Evolutionary conservation across 2,888 invertebrate species (phyloP).

Genomic region (Phyllotreta striolata): DNA sequence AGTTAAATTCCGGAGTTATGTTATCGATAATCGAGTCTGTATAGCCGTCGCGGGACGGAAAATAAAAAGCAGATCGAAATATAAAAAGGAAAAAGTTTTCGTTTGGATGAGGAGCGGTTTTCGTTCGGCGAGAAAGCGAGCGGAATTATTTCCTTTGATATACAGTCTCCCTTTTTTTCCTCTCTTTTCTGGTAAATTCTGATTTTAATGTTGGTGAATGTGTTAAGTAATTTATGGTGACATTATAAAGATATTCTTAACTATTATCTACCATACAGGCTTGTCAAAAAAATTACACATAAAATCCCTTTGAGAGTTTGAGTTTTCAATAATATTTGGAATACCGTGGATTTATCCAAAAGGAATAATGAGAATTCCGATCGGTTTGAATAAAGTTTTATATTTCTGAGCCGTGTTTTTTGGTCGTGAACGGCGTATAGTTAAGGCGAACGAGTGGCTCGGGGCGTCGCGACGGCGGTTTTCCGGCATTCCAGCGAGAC

Average conservation of each 20-base stretch:
- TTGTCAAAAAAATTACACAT: too few species aligned
- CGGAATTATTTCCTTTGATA: slow-evolving; percentile 26
- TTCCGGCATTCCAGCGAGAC: slow-evolving; percentile 24
- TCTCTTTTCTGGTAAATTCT: too few species aligned
- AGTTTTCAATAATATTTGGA: too few species aligned
- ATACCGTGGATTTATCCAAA: neutral
- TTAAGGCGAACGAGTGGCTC: slow-evolving; percentile 28
- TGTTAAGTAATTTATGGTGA: slow-evolving; percentile 3
- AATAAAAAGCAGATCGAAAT: slow-evolving; percentile 21
- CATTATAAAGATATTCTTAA: slow-evolving; percentile 13
- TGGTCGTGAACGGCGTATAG: slow-evolving; percentile 7
- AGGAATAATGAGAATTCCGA: neutral
- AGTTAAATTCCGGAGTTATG: slow-evolving; percentile 28
- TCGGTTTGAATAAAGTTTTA: slow-evolving; percentile 1
- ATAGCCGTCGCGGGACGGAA: slow-evolving; percentile 14
- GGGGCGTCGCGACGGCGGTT: slow-evolving; percentile 14
- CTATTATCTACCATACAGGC: slow-evolving; percentile 10
- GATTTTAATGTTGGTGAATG: too few species aligned
- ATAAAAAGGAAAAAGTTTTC: slow-evolving; percentile 25
- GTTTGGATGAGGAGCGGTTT: slow-evolving; percentile 10
- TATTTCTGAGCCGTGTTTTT: neutral
- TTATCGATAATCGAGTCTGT: slow-evolving; percentile 28
- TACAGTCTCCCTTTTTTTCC: too few species aligned
- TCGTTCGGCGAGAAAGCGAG: neutral
- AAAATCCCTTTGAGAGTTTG: too few species aligned